A percentile compares a stretch with the other conserved stretches of the same genome.
These are phyloP conservation scores for Chascanopsetta lugubris DNA, from an alignment of 2,113 vertebrate genomes.

Conservation along the genomic window DNA sequence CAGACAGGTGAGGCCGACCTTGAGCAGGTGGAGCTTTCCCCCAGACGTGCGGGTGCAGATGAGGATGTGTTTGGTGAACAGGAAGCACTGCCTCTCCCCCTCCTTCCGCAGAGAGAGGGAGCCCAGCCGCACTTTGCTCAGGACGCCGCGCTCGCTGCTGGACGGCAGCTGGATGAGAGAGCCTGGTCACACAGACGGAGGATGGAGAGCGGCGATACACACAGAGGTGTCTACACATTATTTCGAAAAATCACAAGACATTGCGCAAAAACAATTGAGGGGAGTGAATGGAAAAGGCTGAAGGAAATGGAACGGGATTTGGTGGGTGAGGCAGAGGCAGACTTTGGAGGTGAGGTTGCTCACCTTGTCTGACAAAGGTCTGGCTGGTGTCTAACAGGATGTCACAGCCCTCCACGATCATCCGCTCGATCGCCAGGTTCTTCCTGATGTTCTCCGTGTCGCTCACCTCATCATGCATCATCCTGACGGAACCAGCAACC, in stretches of 20 bases:
- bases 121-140: slow-evolving; percentile 95
- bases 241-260: too few species aligned
- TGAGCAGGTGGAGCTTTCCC: slow-evolving; percentile 95
- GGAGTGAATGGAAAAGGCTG: too few species aligned
- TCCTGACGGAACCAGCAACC: slow-evolving; percentile 74
- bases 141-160: slow-evolving; percentile 92
- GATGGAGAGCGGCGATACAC: background rate
- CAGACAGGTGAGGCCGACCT: slow-evolving; percentile 78
- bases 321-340: background rate
- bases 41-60: slow-evolving; percentile 95
- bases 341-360: slow-evolving; percentile 27
- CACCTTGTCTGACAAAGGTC: slow-evolving; percentile 97
- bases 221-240: too few species aligned
- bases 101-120: slow-evolving; percentile 93
- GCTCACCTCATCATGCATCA: slow-evolving; percentile 98
- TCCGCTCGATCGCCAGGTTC: slow-evolving; percentile 96
- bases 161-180: slow-evolving; percentile 95
- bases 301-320: too few species aligned
- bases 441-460: slow-evolving; percentile 99
- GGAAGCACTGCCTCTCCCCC: slow-evolving; percentile 94
- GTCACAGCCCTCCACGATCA: slow-evolving; percentile 96
- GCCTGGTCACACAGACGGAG: slow-evolving; percentile 74
- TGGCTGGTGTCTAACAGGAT: slow-evolving; percentile 95
- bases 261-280: too few species aligned
- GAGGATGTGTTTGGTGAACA: slow-evolving; percentile 96